Evolutionary conservation across 37 sponge, comb jelly and placozoan species (phyloP), one percentile per base, ranked within the genome.

Genomic region (Aphrocallistes beatrix): DNA sequence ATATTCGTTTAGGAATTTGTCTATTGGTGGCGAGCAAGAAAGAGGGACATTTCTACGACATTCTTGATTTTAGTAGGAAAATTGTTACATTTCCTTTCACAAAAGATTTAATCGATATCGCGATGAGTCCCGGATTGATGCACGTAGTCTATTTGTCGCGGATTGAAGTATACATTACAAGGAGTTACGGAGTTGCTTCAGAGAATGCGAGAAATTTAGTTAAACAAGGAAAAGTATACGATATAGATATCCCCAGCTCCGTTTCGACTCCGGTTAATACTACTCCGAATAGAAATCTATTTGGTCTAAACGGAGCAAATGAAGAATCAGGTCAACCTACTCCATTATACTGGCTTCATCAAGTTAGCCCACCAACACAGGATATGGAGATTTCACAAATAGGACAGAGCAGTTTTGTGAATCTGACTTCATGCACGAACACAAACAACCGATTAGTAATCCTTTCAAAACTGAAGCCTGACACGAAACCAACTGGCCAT

Each of bases 101-200:
- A 32, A 60, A 60, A 60, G 75, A 60, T 28, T 60, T 60, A 13
- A 13, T 60, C 3, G 75, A 60, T 13, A 60, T 60, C 21, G 75
- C n/a, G 34, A 60, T 60, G 75, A 60, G 75, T 13, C 75, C 75
- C 3, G 75, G 75, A 3, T 13, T 60, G 34, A 60, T 60, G 75
- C 75, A 60, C n/a, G 75, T 60, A 32, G 75, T 60, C 25, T 60
- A 60, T 30, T 13, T 28, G 34, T 60, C 75, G 3, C 75, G 75
- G 8, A 30, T 60, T 13, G 75, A 60, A 60, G 75, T 60, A 30
- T 60, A 60, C 34, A 60, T 60, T 60, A 60, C 75, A 19, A 19
- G 75, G 75, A 60, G 75, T 60, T 60, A 60, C n/a, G 75, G 75
- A 3, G 75, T 60, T 3, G 75, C 75, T 60, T 60, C 75, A 60